A percentile compares a stretch with the other conserved stretches of the same genome.
phyloP scores from a whole-genome alignment of 2,797 vertebrate species.

The Picus viridis region DNA sequence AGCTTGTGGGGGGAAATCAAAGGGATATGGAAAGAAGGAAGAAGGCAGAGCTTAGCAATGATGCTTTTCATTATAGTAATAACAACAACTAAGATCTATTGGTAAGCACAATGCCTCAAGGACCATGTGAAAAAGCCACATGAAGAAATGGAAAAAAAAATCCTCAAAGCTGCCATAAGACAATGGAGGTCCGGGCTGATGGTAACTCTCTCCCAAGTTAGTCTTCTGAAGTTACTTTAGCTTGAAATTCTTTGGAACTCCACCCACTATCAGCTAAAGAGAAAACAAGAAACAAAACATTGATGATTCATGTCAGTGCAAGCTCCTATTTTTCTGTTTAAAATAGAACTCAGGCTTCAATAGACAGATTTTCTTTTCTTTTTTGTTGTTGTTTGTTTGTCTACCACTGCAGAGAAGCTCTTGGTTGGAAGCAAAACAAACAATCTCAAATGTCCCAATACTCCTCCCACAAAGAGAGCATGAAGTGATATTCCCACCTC shows the following conservation, averaged over 20 bases:
- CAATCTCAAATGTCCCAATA: neutral
- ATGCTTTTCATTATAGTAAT: conserved; percentile 43
- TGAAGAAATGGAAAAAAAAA: neutral
- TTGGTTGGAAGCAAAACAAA: too few relatives aligned
- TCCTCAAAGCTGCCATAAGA: conserved; percentile 27
- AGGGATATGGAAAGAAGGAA: neutral
- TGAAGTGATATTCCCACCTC: neutral
- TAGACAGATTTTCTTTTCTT: neutral
- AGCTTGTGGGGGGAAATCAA: neutral
- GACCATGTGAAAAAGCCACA: conserved; percentile 34
- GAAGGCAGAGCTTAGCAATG: neutral
- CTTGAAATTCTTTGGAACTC: conserved; percentile 38
- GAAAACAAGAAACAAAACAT: conserved; percentile 42
- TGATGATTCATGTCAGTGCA: conserved; percentile 27
- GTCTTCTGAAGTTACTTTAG: conserved; percentile 32
- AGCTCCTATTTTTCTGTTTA: conserved; percentile 30
- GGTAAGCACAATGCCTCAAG: conserved; percentile 22
- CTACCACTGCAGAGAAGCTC: too few relatives aligned
- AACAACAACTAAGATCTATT: conserved; percentile 2
- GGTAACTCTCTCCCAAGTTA: neutral
- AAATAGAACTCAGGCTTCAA: conserved; percentile 14
- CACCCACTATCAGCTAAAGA: conserved; percentile 19
- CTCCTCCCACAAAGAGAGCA: neutral
- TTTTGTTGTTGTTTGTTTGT: neutral
- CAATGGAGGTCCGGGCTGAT: neutral